phyloP scores from a whole-genome alignment of 30 jellyfish, hydroid and myxozoan species.

The Cassiopea xamachana region DNA sequence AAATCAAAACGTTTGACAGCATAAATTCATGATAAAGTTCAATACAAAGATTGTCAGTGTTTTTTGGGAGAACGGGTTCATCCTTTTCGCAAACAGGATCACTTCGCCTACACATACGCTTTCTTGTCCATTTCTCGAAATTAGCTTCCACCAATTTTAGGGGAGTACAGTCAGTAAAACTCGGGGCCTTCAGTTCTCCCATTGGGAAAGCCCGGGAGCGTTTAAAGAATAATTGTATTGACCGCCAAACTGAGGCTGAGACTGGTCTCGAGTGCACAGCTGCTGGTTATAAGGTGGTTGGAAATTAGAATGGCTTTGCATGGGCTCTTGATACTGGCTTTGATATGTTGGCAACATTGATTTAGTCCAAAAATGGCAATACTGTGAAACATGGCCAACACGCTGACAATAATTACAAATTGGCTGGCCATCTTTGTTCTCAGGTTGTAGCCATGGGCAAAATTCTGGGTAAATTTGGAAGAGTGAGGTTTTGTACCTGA shows the following conservation, averaged over 20 bases:
- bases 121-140: not conserved
- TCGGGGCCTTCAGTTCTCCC: constrained; percentile 4
- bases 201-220: not conserved
- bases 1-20: not conserved
- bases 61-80: not conserved
- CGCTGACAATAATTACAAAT: constrained; percentile 20
- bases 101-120: not conserved
- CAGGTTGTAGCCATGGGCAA: constrained; percentile 20
- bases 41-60: not conserved
- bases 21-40: not conserved
- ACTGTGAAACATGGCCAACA: constrained; percentile 11
- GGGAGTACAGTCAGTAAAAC: not conserved
- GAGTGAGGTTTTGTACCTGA: not conserved
- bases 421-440: constrained; percentile 44
- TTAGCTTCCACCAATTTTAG: not conserved
- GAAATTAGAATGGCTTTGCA: not conserved
- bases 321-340: not conserved
- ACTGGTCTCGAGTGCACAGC: not conserved
- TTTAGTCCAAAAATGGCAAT: not conserved
- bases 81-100: not conserved
- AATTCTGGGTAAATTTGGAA: not conserved
- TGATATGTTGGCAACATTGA: not conserved
- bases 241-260: not conserved
- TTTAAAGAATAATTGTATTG: not conserved
- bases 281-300: not conserved